These are phyloP conservation scores for Chaetogeoica ovagalla DNA, from an alignment of 2,888 invertebrate genomes.

Conservation along the genomic window DNA sequence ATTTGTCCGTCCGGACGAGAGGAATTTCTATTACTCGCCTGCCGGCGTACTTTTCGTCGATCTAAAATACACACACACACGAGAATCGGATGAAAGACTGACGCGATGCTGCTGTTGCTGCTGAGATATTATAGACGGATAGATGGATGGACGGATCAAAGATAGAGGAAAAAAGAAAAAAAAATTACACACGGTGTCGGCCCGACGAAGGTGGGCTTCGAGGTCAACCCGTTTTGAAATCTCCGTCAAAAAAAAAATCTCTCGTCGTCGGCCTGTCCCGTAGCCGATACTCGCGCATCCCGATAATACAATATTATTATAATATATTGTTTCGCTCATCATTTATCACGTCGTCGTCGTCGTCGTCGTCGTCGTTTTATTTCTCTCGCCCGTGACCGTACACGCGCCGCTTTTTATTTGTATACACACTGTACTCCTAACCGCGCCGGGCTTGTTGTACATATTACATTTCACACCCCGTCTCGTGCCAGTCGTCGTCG, in stretches of 20 bases:
- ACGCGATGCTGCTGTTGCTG: no score
- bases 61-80: no score
- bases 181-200: slow-evolving; percentile 26
- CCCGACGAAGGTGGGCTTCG: slow-evolving; percentile 10
- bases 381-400: slow-evolving; percentile 48
- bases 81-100: no score
- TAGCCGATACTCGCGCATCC: neutral
- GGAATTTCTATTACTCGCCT: no score
- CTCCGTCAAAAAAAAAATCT: slow-evolving; percentile 35
- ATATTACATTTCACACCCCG: no score
- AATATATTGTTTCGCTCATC: slow-evolving; percentile 44
- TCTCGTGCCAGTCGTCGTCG: slow-evolving; percentile 27
- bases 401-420: no score
- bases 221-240: slow-evolving; percentile 45
- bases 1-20: no score
- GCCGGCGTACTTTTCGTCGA: no score
- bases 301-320: slow-evolving; percentile 27
- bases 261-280: slow-evolving; percentile 4
- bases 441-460: no score
- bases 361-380: slow-evolving; percentile 37
- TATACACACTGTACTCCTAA: no score
- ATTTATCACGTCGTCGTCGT: slow-evolving; percentile 46
- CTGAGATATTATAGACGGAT: no score
- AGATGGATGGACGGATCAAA: neutral
- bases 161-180: neutral